Percentiles rank a stretch among this genome's conserved stretches.
phyloP scores from a whole-genome alignment of 2,113 vertebrate species.

The Oostethus manadensis region DNA sequence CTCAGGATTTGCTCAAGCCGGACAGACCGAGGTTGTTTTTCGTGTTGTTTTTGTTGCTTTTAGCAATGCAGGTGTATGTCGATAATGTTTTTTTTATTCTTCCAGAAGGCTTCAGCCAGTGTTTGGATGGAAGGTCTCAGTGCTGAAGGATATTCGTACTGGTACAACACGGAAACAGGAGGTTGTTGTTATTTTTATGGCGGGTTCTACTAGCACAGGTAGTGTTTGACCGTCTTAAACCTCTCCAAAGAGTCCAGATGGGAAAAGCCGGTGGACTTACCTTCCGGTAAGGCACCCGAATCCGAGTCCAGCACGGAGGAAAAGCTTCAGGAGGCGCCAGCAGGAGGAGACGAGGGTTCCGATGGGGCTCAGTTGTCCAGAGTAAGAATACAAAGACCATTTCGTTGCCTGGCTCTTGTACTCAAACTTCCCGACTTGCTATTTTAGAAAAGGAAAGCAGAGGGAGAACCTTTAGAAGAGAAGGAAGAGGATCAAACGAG shows the following conservation, averaged over 20 bases:
- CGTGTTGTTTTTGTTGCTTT: neutral
- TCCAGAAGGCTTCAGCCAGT: constrained; percentile 42
- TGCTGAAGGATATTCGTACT: constrained; percentile 87
- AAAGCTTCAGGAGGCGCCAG: constrained; percentile 32
- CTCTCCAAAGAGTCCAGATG: constrained; percentile 84
- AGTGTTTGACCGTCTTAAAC: neutral
- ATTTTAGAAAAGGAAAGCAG: constrained; percentile 62
- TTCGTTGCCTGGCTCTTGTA: neutral
- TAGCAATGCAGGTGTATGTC: neutral
- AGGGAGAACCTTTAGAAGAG: constrained; percentile 22
- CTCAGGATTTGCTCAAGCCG: constrained; percentile 8
- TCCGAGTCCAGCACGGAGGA: constrained; percentile 2
- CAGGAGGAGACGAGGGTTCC: constrained; percentile 47
- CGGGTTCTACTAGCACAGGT: neutral
- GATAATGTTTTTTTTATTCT: constrained; percentile 7
- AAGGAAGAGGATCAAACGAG: constrained; percentile 26
- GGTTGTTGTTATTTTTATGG: constrained; percentile 43
- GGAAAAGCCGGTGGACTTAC: constrained; percentile 81
- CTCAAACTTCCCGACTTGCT: neutral
- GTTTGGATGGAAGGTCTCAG: constrained; percentile 84
- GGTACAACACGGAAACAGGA: constrained; percentile 87
- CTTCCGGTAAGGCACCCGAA: constrained; percentile 18
- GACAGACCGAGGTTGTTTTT: constrained; percentile 37
- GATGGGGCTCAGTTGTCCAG: constrained; percentile 35
- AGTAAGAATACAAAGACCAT: constrained; percentile 58